A percentile compares a stretch with the other conserved stretches of the same genome.
Evolutionary conservation across 2,113 vertebrate species (phyloP).

Genomic region (Zeus faber): DNA sequence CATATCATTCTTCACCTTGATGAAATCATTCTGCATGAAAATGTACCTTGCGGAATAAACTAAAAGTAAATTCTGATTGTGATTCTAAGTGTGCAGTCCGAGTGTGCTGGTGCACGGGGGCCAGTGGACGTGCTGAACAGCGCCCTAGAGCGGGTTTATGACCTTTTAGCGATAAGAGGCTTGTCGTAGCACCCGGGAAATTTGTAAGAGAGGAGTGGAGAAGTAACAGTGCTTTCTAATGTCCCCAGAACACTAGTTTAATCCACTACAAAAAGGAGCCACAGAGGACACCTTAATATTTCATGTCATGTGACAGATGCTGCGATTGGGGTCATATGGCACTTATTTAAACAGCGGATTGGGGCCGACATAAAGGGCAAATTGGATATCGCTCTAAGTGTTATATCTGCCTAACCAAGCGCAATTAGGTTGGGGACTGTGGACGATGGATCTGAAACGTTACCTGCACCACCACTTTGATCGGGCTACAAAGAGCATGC

Average conservation of each 20-base stretch:
- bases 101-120: constrained; percentile 25
- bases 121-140: constrained; percentile 66
- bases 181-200: constrained; percentile 59
- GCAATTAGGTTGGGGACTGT: constrained; percentile 1
- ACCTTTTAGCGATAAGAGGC: constrained; percentile 74
- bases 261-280: constrained; percentile 10
- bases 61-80: no score
- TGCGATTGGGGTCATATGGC: constrained; percentile 11
- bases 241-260: constrained; percentile 34
- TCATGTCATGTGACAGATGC: no score
- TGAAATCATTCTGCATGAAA: no score
- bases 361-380: constrained; percentile 2
- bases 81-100: no score
- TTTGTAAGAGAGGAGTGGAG: constrained; percentile 48
- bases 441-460: not conserved
- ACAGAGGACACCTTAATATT: constrained; percentile 10
- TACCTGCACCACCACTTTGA: not conserved
- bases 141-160: constrained; percentile 65
- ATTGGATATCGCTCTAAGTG: constrained; percentile 16
- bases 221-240: no score
- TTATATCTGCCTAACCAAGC: not conserved
- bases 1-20: no score
- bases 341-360: constrained; percentile 20
- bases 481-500: not conserved
- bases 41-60: no score